phyloP scores from a whole-genome alignment of 2,113 vertebrate genomes.

The Calonectris borealis region DNA sequence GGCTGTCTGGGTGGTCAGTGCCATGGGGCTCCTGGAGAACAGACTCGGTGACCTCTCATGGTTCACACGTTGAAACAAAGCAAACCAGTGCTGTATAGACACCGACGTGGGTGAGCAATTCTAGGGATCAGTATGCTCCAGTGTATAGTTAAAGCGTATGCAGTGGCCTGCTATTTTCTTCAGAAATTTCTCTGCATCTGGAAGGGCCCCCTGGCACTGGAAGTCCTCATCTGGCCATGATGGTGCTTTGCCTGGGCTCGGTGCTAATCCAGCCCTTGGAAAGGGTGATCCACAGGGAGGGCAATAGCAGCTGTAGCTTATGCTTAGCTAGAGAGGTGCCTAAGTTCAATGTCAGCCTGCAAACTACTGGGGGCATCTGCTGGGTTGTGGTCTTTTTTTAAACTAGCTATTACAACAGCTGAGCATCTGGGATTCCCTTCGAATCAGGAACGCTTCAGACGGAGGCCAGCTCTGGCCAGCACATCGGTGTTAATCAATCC shows the following conservation, averaged over 20 bases:
- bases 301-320: background rate
- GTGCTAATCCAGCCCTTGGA: background rate
- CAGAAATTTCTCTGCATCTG: background rate
- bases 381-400: background rate
- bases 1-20: background rate
- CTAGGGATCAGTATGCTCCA: background rate
- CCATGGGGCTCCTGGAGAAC: background rate
- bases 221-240: background rate
- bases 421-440: background rate
- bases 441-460: background rate
- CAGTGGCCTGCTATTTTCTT: background rate
- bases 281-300: background rate
- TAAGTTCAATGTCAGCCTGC: background rate
- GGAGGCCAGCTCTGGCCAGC: background rate
- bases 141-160: background rate
- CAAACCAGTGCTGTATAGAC: background rate
- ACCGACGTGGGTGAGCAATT: rapidly evolving
- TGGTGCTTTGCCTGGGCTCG: background rate
- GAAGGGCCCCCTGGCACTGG: background rate
- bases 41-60: background rate
- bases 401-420: background rate
- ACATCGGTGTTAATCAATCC: background rate
- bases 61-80: background rate
- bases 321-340: background rate
- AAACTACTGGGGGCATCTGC: background rate